Conservation (phyloP, 2,797 vertebrate genomes). For the Clarias fuscus region DNA sequence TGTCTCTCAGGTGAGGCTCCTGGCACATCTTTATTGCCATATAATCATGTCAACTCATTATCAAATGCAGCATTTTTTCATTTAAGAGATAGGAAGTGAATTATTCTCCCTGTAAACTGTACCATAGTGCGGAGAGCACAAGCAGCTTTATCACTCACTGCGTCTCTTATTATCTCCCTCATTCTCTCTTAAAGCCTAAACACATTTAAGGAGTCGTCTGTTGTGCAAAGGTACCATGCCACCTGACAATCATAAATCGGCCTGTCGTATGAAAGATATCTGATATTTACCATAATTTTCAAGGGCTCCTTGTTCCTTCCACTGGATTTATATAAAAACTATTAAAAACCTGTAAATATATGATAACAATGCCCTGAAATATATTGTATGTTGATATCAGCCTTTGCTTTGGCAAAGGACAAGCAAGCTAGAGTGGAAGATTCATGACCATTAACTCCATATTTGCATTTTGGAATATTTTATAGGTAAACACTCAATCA, state of each 20-base stretch:
- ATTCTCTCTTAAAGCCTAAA: constrained; percentile 27
- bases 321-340: constrained; percentile 35
- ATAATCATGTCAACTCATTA: constrained; percentile 77
- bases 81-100: constrained; percentile 59
- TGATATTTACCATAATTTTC: constrained; percentile 36
- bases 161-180: constrained; percentile 26
- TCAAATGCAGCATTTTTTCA: constrained; percentile 67
- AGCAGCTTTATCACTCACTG: constrained; percentile 7
- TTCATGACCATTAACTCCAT: constrained; percentile 58
- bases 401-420: constrained; percentile 56
- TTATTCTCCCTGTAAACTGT: constrained; percentile 50
- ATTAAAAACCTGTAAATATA: constrained; percentile 52
- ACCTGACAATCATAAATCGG: constrained; percentile 54
- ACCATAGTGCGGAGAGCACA: constrained; percentile 25
- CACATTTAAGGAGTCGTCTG: constrained; percentile 23
- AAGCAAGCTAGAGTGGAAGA: constrained; percentile 56
- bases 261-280: constrained; percentile 38
- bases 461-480: constrained; percentile 64
- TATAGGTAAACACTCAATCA: constrained; percentile 64
- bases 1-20: constrained; percentile 63
- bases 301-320: constrained; percentile 50
- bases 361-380: constrained; percentile 52
- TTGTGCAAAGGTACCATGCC: constrained; percentile 24
- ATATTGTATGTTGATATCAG: constrained; percentile 48
- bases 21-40: constrained; percentile 72